Evolutionary conservation across 2,113 vertebrate species (phyloP), one percentile per base, ranked within the genome.

Genomic region (Saccopteryx bilineata): DNA sequence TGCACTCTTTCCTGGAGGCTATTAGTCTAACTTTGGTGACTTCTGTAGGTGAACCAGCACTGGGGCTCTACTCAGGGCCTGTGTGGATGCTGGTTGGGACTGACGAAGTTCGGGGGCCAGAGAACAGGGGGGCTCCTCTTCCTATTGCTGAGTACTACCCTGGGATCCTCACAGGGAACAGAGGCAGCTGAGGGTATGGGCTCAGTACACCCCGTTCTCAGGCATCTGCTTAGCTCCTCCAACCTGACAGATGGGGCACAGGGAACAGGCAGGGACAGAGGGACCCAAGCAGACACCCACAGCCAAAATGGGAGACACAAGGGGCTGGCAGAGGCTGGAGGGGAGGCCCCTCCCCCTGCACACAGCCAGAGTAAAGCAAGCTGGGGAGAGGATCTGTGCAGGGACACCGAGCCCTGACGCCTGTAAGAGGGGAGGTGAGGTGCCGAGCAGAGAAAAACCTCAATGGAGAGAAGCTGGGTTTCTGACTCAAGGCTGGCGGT

Each of bases 191-290:
- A 96, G 94, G 94, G 91, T 93, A 96, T 11, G 71, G 92, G 83
- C 84, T 96, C 21, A 7, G 95, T 95, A 97, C 90, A 87, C 96
- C 83, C 94, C 96, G 96, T 97, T 97, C 97, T 94, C 68, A 10
- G 96, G 65, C 97, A 96, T 97, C 96, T 98, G 97, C 87, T 97
- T 78, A 95, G 96, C 90, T 94, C 80, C 91, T 96, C 93, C 97
- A 97, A 93, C 79, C 96, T 96, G 96, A 97, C 96, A 98, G 97
- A 98, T 98, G 97, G 97, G 97, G 93, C 80, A 90, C 56, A 97
- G 94, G 94, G 96, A 97, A 97, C 97, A 98, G 96, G 91, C 76
- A 1, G 96, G 93, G 95, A 98, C 97, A 97, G 71, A 96, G 93
- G 96, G 96, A 95, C 96, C 95, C 75, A 95, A 97, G 96, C 95